Evolutionary conservation across 2,113 vertebrate species (phyloP).

Genomic region (Triplophysa rosa): DNA sequence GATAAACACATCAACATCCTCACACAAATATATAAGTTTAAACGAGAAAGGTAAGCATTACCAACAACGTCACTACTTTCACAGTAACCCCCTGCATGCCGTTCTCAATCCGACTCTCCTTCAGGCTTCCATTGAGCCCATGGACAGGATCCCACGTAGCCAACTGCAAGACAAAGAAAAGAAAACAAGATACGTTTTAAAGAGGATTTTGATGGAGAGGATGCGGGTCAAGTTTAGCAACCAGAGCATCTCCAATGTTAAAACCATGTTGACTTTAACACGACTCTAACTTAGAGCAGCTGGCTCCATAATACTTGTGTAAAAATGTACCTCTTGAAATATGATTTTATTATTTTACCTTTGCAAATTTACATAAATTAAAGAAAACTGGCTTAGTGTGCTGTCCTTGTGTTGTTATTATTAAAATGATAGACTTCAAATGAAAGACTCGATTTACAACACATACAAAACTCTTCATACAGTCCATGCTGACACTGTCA

Average conservation of each 20-base stretch:
- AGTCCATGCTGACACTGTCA: too few relatives aligned
- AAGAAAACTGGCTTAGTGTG: too few relatives aligned
- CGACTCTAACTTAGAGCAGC: too few relatives aligned
- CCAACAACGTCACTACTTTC: slow-evolving; percentile 97
- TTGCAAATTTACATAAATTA: too few relatives aligned
- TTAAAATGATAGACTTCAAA: too few relatives aligned
- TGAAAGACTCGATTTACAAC: slow-evolving; percentile 26
- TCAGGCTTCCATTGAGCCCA: slow-evolving; percentile 91
- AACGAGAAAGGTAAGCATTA: slow-evolving; percentile 61
- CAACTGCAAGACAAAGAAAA: slow-evolving; percentile 71
- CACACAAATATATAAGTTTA: not conserved
- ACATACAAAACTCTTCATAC: not conserved
- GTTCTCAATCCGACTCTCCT: slow-evolving; percentile 91
- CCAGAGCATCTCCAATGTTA: too few relatives aligned
- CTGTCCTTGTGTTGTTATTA: too few relatives aligned
- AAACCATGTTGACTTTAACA: too few relatives aligned
- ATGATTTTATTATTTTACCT: not conserved
- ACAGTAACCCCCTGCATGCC: slow-evolving; percentile 93
- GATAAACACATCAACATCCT: not conserved
- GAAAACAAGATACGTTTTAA: not conserved
- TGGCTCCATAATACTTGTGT: too few relatives aligned
- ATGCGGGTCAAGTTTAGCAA: too few relatives aligned
- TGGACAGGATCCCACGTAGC: slow-evolving; percentile 94
- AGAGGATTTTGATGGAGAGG: not conserved
- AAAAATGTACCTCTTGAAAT: too few relatives aligned